Conservation (phyloP, 35 echinoderm and acorn worm species). For the Lytechinus variegatus region DNA sequence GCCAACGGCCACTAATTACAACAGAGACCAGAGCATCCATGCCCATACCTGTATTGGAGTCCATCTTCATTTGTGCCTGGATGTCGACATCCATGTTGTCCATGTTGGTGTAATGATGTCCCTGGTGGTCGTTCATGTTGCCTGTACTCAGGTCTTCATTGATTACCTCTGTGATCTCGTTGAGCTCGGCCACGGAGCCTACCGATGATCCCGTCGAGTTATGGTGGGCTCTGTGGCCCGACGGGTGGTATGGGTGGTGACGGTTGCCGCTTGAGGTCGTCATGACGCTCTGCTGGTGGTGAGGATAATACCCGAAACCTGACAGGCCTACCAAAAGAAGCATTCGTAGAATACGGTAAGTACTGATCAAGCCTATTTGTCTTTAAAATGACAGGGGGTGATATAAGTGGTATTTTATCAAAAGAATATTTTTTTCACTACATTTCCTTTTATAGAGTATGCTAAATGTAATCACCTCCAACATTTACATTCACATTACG, state of each 20-base stretch:
- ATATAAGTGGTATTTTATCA: no score
- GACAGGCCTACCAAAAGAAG: background rate
- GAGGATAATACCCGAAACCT: background rate
- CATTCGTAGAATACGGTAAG: no score
- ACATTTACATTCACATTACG: no score
- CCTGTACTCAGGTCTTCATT: conserved; percentile 26
- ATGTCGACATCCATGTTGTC: conserved; percentile 27
- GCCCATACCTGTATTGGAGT: background rate
- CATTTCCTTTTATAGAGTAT: no score
- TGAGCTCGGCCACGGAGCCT: background rate
- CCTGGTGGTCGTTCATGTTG: conserved; percentile 44
- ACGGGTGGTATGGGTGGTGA: background rate
- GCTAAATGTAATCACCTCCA: no score
- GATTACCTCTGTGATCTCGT: conserved; percentile 57
- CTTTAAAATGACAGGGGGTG: no score
- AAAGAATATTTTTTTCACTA: no score
- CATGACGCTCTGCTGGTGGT: background rate
- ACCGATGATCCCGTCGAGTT: conserved; percentile 18
- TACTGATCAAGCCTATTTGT: no score
- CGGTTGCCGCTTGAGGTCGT: background rate
- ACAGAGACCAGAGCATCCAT: no score
- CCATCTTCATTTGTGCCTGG: conserved; percentile 23
- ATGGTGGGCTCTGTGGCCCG: background rate
- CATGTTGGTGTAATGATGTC: conserved; percentile 40
- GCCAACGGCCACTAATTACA: no score